These are phyloP conservation scores for Clupea harengus DNA, from an alignment of 2,113 vertebrate genomes.

Conservation along the genomic window DNA sequence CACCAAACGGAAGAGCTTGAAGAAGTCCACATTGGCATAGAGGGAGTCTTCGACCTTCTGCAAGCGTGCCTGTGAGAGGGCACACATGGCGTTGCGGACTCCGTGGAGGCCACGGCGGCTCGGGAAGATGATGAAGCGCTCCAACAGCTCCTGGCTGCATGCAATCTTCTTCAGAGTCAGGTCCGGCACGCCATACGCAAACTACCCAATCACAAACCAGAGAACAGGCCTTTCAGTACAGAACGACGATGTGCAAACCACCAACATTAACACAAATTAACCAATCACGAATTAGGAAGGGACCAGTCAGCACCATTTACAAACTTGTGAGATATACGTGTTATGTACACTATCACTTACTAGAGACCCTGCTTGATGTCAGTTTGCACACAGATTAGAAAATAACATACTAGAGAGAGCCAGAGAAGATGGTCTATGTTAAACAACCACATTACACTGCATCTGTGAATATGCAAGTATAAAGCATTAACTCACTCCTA, in stretches of 20 bases:
- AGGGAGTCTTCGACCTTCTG: slow-evolving; percentile 88
- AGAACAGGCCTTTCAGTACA: slow-evolving; percentile 12
- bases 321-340: not conserved
- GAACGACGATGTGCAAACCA: no score
- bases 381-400: not conserved
- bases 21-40: slow-evolving; percentile 91
- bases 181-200: slow-evolving; percentile 84
- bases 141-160: slow-evolving; percentile 84
- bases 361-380: not conserved
- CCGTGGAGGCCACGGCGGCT: slow-evolving; percentile 72
- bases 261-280: not conserved
- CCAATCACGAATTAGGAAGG: not conserved
- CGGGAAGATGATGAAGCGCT: slow-evolving; percentile 88
- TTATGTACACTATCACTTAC: not conserved
- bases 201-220: slow-evolving; percentile 67
- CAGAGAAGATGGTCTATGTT: not conserved
- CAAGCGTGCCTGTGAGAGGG: slow-evolving; percentile 81
- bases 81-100: slow-evolving; percentile 83
- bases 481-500: not conserved
- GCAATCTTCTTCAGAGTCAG: slow-evolving; percentile 89
- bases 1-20: slow-evolving; percentile 81
- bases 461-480: not conserved
- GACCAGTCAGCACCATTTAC: not conserved
- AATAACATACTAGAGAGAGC: not conserved
- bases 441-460: not conserved